These are phyloP conservation scores for Napeogenes sylphis DNA, from an alignment of 2,888 invertebrate species.

Conservation along the genomic window DNA sequence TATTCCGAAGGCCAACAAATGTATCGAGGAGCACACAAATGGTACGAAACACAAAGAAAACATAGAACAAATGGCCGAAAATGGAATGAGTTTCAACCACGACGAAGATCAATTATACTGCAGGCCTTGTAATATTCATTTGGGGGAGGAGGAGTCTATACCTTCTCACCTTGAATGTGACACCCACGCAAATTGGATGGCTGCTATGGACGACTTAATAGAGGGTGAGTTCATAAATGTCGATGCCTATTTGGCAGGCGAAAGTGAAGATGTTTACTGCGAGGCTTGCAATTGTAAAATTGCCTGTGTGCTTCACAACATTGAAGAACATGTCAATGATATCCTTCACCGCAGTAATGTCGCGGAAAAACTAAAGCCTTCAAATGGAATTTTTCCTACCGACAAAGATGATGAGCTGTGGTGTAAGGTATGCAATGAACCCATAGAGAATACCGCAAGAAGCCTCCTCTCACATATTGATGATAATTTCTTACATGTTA, in stretches of 20 bases:
- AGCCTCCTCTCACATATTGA: constrained; percentile 49
- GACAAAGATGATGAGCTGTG: constrained; percentile 46
- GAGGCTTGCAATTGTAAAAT: constrained; percentile 48
- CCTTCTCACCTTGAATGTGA: constrained; percentile 49
- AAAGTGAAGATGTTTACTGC: constrained; percentile 49
- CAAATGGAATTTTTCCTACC: constrained; percentile 53
- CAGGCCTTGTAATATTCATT: constrained; percentile 47
- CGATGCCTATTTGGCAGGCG: constrained; percentile 47
- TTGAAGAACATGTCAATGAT: constrained; percentile 54
- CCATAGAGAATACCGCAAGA: constrained; percentile 49
- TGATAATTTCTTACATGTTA: constrained; percentile 48
- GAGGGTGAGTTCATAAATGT: constrained; percentile 56
- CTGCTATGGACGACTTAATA: constrained; percentile 51
- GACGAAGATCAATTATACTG: constrained; percentile 43
- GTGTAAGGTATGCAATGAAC: constrained; percentile 53
- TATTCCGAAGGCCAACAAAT: constrained; percentile 59
- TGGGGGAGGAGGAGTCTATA: constrained; percentile 49
- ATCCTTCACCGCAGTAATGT: constrained; percentile 48
- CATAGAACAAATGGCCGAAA: constrained; percentile 50
- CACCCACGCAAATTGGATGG: constrained; percentile 54
- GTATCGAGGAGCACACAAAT: constrained; percentile 59
- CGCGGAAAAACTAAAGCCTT: constrained; percentile 48
- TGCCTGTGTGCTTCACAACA: constrained; percentile 42
- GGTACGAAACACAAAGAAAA: constrained; percentile 58
- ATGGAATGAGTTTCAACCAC: constrained; percentile 47